phyloP scores from a whole-genome alignment of 2,113 vertebrate species.

The Ictalurus furcatus region DNA sequence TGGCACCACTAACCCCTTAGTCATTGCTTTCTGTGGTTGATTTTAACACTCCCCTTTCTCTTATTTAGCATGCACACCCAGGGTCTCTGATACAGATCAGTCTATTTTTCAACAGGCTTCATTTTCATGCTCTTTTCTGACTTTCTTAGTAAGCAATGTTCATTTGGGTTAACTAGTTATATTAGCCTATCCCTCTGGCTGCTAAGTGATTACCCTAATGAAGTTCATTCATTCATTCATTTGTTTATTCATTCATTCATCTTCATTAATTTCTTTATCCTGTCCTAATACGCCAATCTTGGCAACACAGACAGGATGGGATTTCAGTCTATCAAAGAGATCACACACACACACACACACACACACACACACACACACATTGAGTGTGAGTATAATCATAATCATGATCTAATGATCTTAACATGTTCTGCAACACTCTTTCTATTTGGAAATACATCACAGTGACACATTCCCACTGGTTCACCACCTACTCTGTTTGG shows the following conservation, averaged over 20 bases:
- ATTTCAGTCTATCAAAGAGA: not conserved
- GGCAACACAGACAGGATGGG: not conserved
- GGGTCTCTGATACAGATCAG: not conserved
- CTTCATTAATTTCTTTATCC: not conserved
- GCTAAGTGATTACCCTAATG: not conserved
- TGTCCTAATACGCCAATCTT: not conserved
- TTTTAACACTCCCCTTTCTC: not conserved
- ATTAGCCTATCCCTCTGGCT: not conserved
- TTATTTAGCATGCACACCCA: not conserved
- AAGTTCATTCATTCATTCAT: not conserved
- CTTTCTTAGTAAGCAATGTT: not conserved
- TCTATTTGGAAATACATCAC: not conserved
- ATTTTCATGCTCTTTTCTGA: not conserved
- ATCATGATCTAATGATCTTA: not conserved
- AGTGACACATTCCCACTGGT: not conserved
- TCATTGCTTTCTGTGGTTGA: not conserved
- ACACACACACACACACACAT: not conserved
- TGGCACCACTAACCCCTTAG: constrained; percentile 27
- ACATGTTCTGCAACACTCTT: not conserved
- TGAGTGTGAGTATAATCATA: not conserved
- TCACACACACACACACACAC: too few relatives aligned
- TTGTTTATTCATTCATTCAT: not conserved
- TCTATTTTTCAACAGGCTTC: not conserved
- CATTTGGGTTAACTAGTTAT: not conserved
- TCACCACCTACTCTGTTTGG: not conserved